A percentile compares a stretch with the other conserved stretches of the same genome.
phyloP scores from a whole-genome alignment of 2,888 invertebrate genomes.

The Microctonus aethiopoides region DNA sequence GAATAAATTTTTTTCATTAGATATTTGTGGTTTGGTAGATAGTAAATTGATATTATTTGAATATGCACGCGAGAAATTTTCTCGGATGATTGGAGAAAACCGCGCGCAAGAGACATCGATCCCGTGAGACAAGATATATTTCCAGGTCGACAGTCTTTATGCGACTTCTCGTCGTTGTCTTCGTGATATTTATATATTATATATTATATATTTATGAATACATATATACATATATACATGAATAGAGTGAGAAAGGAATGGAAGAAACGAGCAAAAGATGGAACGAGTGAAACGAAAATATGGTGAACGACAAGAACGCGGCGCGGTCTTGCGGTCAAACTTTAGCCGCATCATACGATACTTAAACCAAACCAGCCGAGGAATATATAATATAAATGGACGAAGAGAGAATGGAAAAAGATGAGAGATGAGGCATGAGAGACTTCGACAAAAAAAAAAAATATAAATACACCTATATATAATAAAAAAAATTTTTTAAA shows the following conservation, averaged over 20 bases:
- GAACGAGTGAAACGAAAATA: background rate
- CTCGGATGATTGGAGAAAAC: slow-evolving; percentile 35
- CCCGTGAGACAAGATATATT: slow-evolving; percentile 44
- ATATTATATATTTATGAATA: too few relatives aligned
- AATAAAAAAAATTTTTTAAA: too few relatives aligned
- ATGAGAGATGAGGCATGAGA: slow-evolving; percentile 11
- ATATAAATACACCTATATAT: too few relatives aligned
- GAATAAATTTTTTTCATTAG: background rate
- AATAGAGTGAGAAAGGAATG: too few relatives aligned
- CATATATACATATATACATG: background rate
- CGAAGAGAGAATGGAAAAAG: background rate
- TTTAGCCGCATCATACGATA: slow-evolving; percentile 33
- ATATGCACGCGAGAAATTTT: slow-evolving; percentile 29
- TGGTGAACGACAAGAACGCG: slow-evolving; percentile 12
- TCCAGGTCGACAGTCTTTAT: slow-evolving; percentile 37
- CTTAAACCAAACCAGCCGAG: slow-evolving; percentile 12
- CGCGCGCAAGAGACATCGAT: slow-evolving; percentile 38
- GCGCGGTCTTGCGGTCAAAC: slow-evolving; percentile 25
- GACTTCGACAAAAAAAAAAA: slow-evolving; percentile 19
- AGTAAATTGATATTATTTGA: slow-evolving; percentile 10
- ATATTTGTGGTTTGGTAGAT: background rate
- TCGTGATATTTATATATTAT: background rate
- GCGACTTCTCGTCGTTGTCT: slow-evolving; percentile 16
- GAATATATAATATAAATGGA: slow-evolving; percentile 5
- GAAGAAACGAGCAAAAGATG: background rate